Conservation (phyloP, 35 echinoderm and acorn worm species). For the Heliocidaris tuberculata region DNA sequence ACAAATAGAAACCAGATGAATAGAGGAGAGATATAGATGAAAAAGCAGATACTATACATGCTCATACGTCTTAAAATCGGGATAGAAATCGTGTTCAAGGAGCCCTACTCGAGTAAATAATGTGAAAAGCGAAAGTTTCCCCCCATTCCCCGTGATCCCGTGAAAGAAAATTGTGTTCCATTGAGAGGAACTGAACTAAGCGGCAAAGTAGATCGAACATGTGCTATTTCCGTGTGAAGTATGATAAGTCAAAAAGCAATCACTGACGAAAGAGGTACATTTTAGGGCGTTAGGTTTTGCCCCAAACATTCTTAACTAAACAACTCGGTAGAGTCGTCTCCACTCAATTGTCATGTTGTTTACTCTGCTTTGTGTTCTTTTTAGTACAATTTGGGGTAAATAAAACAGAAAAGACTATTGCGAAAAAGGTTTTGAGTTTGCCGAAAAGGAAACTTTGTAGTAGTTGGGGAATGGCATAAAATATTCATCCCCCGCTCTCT, state of each 20-base stretch:
- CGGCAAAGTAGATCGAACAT: not conserved
- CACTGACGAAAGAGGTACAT: not conserved
- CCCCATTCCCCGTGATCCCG: not conserved
- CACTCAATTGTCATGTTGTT: not conserved
- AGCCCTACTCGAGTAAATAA: not conserved
- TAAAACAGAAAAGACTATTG: constrained; percentile 6
- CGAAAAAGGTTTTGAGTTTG: constrained; percentile 17
- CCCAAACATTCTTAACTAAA: constrained; percentile 20
- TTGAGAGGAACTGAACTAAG: not conserved
- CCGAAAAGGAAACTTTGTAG: constrained; percentile 2
- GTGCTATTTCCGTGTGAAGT: constrained; percentile 3
- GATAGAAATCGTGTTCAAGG: not conserved
- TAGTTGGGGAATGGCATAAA: not conserved
- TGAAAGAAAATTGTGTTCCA: not conserved
- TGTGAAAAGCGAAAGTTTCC: not conserved
- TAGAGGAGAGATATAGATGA: not conserved
- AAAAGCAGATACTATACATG: not conserved
- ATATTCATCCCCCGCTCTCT: not conserved
- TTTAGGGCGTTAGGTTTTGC: constrained; percentile 30
- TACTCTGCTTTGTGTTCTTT: not conserved
- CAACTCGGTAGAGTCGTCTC: not conserved
- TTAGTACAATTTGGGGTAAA: not conserved
- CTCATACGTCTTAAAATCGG: not conserved
- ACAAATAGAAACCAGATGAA: not conserved
- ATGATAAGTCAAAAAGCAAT: constrained; percentile 38